Percentiles rank a stretch among this genome's conserved stretches.
Evolutionary conservation across 2,797 vertebrate genomes (phyloP).

Genomic region (Enteromius viviparus): DNA sequence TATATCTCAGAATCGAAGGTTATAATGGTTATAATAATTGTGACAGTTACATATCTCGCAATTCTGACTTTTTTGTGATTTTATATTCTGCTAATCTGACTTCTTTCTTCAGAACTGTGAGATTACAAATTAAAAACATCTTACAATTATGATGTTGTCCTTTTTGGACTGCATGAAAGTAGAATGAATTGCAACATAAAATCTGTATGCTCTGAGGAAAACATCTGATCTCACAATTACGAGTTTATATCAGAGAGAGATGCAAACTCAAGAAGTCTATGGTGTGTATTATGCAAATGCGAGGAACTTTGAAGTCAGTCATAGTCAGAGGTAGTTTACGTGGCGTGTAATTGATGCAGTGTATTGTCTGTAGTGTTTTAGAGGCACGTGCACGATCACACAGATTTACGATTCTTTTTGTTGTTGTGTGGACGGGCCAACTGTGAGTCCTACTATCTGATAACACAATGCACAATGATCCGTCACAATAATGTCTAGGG

Average conservation of each 20-base stretch:
- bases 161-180: neutral
- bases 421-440: neutral
- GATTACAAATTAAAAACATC: neutral
- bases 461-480: too few relatives aligned
- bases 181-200: neutral
- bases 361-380: neutral
- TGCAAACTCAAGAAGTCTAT: too few relatives aligned
- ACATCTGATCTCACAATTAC: too few relatives aligned
- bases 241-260: too few relatives aligned
- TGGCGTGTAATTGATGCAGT: neutral
- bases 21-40: too few relatives aligned
- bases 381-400: neutral
- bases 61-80: too few relatives aligned
- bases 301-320: too few relatives aligned
- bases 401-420: neutral
- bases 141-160: neutral
- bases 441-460: neutral
- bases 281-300: neutral
- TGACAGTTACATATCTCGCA: too few relatives aligned
- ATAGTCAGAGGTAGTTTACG: neutral
- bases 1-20: neutral
- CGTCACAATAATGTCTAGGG: neutral
- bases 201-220: neutral
- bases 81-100: neutral
- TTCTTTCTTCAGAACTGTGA: neutral